Percentiles rank a stretch among this genome's conserved stretches.
Evolutionary conservation across 2,797 vertebrate genomes (phyloP).

Genomic region (Tolypeutes matacus): DNA sequence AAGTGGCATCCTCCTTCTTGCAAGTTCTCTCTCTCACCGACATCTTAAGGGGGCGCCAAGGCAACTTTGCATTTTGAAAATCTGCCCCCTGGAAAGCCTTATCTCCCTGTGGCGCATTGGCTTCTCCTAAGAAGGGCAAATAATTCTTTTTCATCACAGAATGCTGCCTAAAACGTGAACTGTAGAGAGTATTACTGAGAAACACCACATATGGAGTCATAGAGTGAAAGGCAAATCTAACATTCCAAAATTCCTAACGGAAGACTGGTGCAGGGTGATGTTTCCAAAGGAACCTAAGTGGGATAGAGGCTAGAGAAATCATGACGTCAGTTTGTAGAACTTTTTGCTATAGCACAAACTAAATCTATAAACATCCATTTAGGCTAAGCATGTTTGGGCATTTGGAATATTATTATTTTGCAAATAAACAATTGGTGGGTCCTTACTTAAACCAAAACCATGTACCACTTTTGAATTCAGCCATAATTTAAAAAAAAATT

Average conservation of each 20-base stretch:
- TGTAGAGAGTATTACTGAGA: neutral
- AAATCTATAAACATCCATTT: neutral
- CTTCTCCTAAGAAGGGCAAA: neutral
- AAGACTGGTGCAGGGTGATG: neutral
- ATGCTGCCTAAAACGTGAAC: neutral
- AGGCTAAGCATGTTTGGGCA: neutral
- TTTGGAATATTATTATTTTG: neutral
- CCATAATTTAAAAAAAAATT: neutral
- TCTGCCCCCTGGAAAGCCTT: neutral
- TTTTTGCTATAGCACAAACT: neutral
- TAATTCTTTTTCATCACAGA: neutral
- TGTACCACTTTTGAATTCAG: neutral
- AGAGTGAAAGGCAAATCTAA: neutral
- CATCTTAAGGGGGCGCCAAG: slow-evolving; percentile 33
- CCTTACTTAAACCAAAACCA: slow-evolving; percentile 24
- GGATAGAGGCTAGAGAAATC: neutral
- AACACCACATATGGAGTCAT: neutral
- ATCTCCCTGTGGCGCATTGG: neutral
- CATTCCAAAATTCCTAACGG: neutral
- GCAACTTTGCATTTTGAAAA: slow-evolving; percentile 37
- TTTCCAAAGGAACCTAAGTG: neutral
- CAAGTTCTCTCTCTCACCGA: neutral
- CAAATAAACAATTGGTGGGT: neutral
- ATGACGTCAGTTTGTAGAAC: neutral
- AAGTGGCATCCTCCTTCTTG: neutral